Evolutionary conservation across 1,140 invertebrate species (phyloP), one percentile per base, ranked within the genome.

Genomic region (Glomeris maerens): DNA sequence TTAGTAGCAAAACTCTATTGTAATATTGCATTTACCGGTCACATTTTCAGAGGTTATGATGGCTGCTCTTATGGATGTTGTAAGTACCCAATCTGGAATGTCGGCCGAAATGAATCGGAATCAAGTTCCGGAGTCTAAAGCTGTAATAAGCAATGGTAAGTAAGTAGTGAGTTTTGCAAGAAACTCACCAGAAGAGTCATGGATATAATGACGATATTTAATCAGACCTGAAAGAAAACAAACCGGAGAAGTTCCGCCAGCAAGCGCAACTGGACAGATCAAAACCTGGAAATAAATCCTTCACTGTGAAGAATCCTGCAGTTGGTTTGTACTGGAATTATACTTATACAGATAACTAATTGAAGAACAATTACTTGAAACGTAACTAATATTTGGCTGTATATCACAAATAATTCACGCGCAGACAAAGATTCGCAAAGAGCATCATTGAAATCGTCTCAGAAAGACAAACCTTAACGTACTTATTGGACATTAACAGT

Each of bases 61-160:
- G 26, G 75, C 75, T n/a, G 77, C 80, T 0, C 61, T 83, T 41
- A 75, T 78, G 0, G 80, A 82, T 57, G 79, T 78, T 0, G 64
- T 82, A 49, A 73, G 69, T 21, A 79, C 81, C 53, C 77, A 80
- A 58, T 78, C 78, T 1, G 78, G 79, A 58, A 59, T 80, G 3
- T 3, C 47, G 3, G 47, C 47, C 4, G 5, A 36, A 5, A 28
- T 36, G 21, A 28, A n/a, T 48, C 28, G 10, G 31, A 36, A 36
- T 36, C 31, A 13, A 36, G 31, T 36, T 13, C 13, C 20, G 10
- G 20, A 36, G 10, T 36, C 31, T 36, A n/a, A 36, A 36, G 20
- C 13, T 36, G 10, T 36, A 13, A 36, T 10, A 36, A 36, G 10
- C 20, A 13, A 36, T 36, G 20, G 10, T 10, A n/a, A 13, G 31